These are phyloP conservation scores for Lasioglossum leucozonium DNA, from an alignment of 2,888 invertebrate species.

Conservation along the genomic window DNA sequence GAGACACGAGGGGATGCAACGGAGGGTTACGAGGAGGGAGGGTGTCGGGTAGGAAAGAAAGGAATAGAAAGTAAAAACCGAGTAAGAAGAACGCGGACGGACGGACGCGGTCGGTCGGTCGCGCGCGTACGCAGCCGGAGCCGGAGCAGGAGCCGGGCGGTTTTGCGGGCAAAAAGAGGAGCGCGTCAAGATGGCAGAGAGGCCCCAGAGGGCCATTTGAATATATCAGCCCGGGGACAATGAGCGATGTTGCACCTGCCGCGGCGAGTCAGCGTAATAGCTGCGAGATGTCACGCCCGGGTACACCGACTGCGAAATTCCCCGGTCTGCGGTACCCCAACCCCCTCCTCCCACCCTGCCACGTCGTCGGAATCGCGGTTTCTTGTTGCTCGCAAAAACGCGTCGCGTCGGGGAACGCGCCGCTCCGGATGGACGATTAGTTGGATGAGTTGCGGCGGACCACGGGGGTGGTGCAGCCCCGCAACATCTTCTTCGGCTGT, in stretches of 20 bases:
- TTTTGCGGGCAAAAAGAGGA: slow-evolving; percentile 24
- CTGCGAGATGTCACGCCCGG: slow-evolving; percentile 78
- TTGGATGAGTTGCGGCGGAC: slow-evolving; percentile 50
- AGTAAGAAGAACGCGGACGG: slow-evolving; percentile 26
- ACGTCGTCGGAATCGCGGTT: neutral
- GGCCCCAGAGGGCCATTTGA: slow-evolving; percentile 73
- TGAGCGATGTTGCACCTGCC: slow-evolving; percentile 84
- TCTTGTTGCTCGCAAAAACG: slow-evolving; percentile 5
- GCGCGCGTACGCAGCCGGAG: neutral
- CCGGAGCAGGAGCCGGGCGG: too few relatives aligned
- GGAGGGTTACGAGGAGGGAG: neutral
- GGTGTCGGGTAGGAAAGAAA: slow-evolving; percentile 14
- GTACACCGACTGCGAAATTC: slow-evolving; percentile 76
- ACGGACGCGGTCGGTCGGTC: neutral
- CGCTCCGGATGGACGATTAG: slow-evolving; percentile 58
- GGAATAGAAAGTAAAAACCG: slow-evolving; percentile 50
- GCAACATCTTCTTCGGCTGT: slow-evolving; percentile 29
- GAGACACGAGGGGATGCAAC: neutral
- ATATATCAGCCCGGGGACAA: slow-evolving; percentile 81
- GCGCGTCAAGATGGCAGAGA: slow-evolving; percentile 59
- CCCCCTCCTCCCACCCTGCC: too few relatives aligned
- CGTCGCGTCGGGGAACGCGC: slow-evolving; percentile 39
- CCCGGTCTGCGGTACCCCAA: neutral
- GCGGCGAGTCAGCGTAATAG: slow-evolving; percentile 81
- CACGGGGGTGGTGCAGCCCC: slow-evolving; percentile 22